Percentiles rank a stretch among this genome's conserved stretches.
Conservation (phyloP, 2,113 vertebrate species). For the Strix aluco region DNA sequence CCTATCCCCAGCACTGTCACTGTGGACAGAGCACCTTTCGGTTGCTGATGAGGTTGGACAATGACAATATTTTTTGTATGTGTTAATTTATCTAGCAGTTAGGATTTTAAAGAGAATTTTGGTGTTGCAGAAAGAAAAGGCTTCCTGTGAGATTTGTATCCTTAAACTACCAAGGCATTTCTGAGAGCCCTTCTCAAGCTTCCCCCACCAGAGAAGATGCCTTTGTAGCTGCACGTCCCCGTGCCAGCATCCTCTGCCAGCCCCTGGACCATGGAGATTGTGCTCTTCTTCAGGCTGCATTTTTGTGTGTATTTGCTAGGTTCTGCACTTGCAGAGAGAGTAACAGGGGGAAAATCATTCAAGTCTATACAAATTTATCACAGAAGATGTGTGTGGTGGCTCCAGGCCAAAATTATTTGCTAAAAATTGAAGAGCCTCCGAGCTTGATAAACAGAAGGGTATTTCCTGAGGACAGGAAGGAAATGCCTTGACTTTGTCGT, state of each 20-base stretch:
- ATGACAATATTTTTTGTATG: background rate
- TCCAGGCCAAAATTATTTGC: background rate
- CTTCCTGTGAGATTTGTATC: background rate
- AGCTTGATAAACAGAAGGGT: background rate
- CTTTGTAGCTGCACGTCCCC: background rate
- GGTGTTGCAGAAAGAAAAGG: background rate
- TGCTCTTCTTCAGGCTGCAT: background rate
- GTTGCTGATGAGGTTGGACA: background rate
- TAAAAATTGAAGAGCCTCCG: background rate
- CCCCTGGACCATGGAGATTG: background rate
- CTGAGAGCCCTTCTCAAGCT: background rate
- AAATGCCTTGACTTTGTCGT: background rate
- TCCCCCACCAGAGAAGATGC: background rate
- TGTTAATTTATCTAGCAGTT: background rate
- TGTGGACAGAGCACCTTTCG: background rate
- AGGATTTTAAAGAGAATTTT: background rate
- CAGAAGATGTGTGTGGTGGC: background rate
- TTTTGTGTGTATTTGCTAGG: background rate
- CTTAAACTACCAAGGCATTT: background rate
- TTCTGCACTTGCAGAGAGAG: background rate
- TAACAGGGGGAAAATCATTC: background rate
- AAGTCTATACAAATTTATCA: background rate
- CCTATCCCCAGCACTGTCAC: background rate
- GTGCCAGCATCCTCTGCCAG: background rate
- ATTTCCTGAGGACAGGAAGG: conserved; percentile 34